Evolutionary conservation across 2,113 vertebrate species (phyloP), one percentile per base, ranked within the genome.

Genomic region (Acrocephalus kingi): DNA sequence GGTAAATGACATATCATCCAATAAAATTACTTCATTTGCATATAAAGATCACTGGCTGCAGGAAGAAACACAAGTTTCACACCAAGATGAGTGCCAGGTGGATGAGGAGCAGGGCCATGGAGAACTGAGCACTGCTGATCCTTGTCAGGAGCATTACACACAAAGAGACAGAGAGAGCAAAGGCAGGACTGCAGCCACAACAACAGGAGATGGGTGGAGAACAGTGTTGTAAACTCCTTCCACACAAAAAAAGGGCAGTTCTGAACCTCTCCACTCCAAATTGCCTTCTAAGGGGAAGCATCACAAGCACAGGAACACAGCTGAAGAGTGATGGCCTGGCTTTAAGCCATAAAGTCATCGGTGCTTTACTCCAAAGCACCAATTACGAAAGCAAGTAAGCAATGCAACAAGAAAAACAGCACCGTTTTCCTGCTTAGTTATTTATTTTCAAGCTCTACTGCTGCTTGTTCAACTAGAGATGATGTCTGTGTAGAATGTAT

Each of bases 121-220:
- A 64, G 64, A 35, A 10, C 14, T 52, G 28, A 2, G 46, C 0
- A 0, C 35, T 59, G 19, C 24, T 67, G n/a, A 55, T 74, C 68
- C 83, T 74, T 63, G 68, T 83, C 82, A 93, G 77, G 23, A 76
- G 27, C 8, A 19, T n/a, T n/a, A 23, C 17, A 72, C 20, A 27
- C 41, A 37, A 76, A 73, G 43, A 37, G 17, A 76, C 46, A 74
- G 15, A 74, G 23, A 43, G 18, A 52, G 71, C 46, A 74, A 63
- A 77, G 24, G 79, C 85, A 67, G 67, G 48, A 48, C 18, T 0
- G 2, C 1, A 12, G 25, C 41, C 2, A 0, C 56, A 54, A 15
- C 0, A 1, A 61, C 15, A 10, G 24, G 19, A 72, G 33, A 14
- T 4, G 5, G 35, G 59, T 49, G 27, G 41, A 72, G 15, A 68